Base-by-base conservation (phyloP, 2,797 vertebrate genomes). In the Enteromius mattozi region DNA sequence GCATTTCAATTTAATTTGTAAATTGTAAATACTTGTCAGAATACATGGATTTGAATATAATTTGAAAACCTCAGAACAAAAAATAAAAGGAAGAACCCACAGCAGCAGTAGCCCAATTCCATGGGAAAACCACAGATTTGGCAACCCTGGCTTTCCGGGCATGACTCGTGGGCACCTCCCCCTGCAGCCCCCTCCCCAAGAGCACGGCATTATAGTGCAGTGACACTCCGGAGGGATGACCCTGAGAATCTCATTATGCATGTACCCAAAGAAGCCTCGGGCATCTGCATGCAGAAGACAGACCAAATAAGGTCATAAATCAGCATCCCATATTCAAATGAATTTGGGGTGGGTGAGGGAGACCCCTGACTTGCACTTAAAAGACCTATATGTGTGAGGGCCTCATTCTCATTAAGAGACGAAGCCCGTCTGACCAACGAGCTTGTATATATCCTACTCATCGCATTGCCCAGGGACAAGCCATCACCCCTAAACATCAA, bases 281-380 rank as follows among this genome's bases (percentile, higher is more conserved):
- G 89, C 92, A 96, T 96, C 95, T 95, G 93, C 95, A 96, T 95
- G 94, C 93, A 94, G 94, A 95, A 95, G 94, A 95, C 94, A 94
- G 94, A 94, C 94, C 95, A 95, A 96, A 96, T 95, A 96, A 95
- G 94, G 94, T 94, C 94, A 95, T 96, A 95, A 96, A 95, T 96
- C 94, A 95, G 94, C 86, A 83, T 89, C 92, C 93, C 92, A 93
- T 94, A 95, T 95, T 95, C 94, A 95, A 95, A 95, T 95, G 94
- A 92, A 83, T 94, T 94, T 77, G 81, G 69, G 82, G 79, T 78
- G 51, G 78, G 92, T 92, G 93, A 91, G 93, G 92, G 94, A 93
- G 94, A 93, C 92, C 91, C 92, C 84, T 91, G 91, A 88, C 91
- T 89, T 91, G 90, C 90, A 91, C 92, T 91, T 90, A 86, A 87